These are phyloP conservation scores for Pecten maximus DNA, from an alignment of 2,888 invertebrate genomes.

Conservation along the genomic window DNA sequence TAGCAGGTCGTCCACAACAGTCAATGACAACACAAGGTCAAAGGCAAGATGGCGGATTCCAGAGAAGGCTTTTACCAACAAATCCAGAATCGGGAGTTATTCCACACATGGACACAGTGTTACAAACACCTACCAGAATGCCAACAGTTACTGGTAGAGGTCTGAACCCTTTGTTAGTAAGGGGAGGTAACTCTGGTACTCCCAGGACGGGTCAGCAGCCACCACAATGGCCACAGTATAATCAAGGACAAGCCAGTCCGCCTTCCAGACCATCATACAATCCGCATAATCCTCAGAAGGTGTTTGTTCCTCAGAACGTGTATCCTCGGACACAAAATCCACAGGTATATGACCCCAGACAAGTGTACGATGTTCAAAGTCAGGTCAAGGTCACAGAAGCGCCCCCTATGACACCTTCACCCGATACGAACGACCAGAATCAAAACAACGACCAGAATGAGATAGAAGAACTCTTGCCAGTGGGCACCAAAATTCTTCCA, in stretches of 20 bases:
- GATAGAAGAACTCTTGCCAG: background rate
- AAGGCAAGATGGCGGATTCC: background rate
- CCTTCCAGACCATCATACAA: background rate
- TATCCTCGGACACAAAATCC: background rate
- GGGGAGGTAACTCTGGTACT: slow-evolving; percentile 13
- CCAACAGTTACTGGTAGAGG: background rate
- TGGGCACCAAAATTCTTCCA: slow-evolving; percentile 17
- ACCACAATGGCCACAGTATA: slow-evolving; percentile 14
- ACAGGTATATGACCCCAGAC: background rate
- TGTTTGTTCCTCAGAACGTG: background rate
- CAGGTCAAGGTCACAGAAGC: background rate
- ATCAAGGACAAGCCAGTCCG: background rate
- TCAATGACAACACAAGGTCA: background rate
- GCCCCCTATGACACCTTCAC: background rate
- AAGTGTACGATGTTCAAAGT: background rate
- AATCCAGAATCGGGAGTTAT: background rate
- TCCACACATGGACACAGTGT: slow-evolving; percentile 1
- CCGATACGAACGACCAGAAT: background rate
- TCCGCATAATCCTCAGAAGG: background rate
- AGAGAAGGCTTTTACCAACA: background rate
- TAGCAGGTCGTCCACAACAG: background rate
- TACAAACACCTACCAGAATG: background rate
- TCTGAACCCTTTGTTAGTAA: background rate
- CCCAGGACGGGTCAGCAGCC: background rate
- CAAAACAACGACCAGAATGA: slow-evolving; percentile 22